Conservation (phyloP, 2,888 invertebrate species). For the Amphipyra berbera region DNA sequence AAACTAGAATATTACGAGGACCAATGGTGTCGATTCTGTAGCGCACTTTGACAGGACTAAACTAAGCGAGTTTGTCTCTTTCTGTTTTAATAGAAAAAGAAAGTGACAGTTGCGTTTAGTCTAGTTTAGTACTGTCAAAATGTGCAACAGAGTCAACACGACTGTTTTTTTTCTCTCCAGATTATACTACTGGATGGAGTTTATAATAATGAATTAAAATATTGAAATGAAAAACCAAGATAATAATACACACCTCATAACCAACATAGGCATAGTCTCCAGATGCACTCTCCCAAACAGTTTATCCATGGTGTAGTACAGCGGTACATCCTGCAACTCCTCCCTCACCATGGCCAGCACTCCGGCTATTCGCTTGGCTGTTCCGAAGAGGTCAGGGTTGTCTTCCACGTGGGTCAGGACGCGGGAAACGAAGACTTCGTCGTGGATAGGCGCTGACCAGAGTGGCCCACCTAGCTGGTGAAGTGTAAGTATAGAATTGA, state of each 20-base stretch:
- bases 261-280: conserved; percentile 92
- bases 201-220: too few relatives aligned
- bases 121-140: too few relatives aligned
- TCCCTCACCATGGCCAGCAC: conserved; percentile 94
- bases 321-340: conserved; percentile 95
- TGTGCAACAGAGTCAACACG: too few relatives aligned
- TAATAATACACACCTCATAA: conserved; percentile 89
- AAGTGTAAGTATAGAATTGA: not conserved
- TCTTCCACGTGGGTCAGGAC: conserved; percentile 89
- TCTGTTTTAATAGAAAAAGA: too few relatives aligned
- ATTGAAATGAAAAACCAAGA: too few relatives aligned
- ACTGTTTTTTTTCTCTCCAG: too few relatives aligned
- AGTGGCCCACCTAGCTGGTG: conserved; percentile 97
- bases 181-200: too few relatives aligned
- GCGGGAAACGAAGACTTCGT: conserved; percentile 92
- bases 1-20: too few relatives aligned
- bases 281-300: conserved; percentile 93
- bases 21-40: too few relatives aligned
- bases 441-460: conserved; percentile 97
- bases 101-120: too few relatives aligned
- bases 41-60: too few relatives aligned
- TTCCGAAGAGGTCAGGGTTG: conserved; percentile 89
- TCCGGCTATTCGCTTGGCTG: conserved; percentile 94
- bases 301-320: conserved; percentile 96
- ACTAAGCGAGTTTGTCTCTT: too few relatives aligned